These are phyloP conservation scores for Bradypus variegatus DNA, from an alignment of 2,797 vertebrate genomes.

Conservation along the genomic window DNA sequence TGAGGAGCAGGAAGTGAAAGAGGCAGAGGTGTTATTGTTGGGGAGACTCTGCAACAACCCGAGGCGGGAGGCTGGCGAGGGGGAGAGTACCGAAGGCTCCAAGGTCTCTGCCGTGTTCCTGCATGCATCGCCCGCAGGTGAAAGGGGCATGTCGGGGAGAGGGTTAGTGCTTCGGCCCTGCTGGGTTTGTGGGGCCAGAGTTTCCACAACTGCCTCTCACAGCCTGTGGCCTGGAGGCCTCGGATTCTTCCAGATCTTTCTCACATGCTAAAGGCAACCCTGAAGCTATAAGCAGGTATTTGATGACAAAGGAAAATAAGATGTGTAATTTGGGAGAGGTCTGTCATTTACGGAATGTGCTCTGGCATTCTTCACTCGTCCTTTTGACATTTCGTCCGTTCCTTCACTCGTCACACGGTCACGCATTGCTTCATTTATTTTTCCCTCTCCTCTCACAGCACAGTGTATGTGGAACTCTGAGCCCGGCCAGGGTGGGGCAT, in stretches of 20 bases:
- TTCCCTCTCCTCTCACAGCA: background rate
- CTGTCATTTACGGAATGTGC: background rate
- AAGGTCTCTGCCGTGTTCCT: too few species aligned
- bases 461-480: background rate
- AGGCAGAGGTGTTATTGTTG: background rate
- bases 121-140: rapidly evolving
- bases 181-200: background rate
- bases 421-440: background rate
- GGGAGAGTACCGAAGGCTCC: background rate
- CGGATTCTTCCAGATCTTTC: background rate
- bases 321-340: background rate
- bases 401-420: background rate
- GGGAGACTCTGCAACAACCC: background rate
- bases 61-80: too few species aligned
- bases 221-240: background rate
- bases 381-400: background rate
- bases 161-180: background rate
- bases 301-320: background rate
- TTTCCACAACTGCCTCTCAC: background rate
- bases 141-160: rapidly evolving
- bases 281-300: background rate
- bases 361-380: background rate
- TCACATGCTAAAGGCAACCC: background rate
- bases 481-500: too few species aligned
- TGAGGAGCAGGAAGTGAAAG: background rate